Conservation (phyloP, 1,140 invertebrate genomes). For the Drosophila jambulina region DNA sequence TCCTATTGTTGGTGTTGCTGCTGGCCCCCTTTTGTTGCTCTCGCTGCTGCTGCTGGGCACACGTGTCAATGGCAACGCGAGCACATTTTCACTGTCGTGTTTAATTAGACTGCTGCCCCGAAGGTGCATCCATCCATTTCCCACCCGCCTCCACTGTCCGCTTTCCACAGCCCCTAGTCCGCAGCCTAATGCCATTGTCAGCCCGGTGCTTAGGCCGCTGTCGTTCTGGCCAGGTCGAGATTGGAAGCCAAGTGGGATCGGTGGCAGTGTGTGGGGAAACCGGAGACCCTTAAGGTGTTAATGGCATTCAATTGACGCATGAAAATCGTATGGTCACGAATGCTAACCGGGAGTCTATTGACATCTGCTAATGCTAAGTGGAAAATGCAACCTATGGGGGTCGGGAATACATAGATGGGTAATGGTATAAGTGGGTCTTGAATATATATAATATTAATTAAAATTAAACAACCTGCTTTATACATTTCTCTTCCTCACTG, state of each 20-base stretch:
- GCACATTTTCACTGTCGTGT: constrained; percentile 79
- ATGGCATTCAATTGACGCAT: constrained; percentile 24
- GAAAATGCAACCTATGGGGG: not conserved
- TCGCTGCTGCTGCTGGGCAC: constrained; percentile 42
- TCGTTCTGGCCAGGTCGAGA: constrained; percentile 23
- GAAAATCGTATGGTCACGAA: constrained; percentile 23
- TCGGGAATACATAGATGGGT: not conserved
- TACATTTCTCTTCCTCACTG: not conserved
- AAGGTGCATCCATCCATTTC: constrained; percentile 61
- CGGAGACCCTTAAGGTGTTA: constrained; percentile 29
- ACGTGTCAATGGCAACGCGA: constrained; percentile 77
- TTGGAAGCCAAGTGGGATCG: constrained; percentile 18
- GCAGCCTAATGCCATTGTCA: constrained; percentile 32
- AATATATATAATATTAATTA: not conserved
- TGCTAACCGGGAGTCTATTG: not conserved
- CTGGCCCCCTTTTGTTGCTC: constrained; percentile 7
- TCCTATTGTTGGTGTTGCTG: constrained; percentile 35
- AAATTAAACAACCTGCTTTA: too few relatives aligned
- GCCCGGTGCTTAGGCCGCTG: constrained; percentile 19
- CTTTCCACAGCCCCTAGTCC: constrained; percentile 2
- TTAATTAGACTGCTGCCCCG: constrained; percentile 75
- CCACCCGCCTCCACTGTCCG: constrained; percentile 21
- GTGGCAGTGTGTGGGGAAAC: not conserved
- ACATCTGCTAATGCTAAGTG: constrained; percentile 6
- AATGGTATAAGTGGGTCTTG: not conserved